Base-by-base conservation (phyloP, 23 tunicate genomes). In the Botrylloides violaceus region DNA sequence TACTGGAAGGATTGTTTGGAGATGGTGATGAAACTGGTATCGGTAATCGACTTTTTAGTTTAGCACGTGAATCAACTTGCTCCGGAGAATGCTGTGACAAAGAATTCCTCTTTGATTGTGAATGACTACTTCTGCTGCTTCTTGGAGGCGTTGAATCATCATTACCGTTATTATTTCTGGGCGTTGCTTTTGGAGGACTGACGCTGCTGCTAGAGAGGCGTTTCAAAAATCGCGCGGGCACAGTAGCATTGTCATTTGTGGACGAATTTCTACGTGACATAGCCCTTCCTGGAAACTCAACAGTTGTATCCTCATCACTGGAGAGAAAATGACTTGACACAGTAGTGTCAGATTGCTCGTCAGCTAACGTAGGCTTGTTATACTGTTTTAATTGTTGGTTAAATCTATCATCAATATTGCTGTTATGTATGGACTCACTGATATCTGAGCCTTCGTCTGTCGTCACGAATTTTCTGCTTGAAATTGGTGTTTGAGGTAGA, bases 401-500 rank as follows among this genome's bases (percentile, higher is more conserved):
- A 29, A 81, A 81, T 30, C 61, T 34, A 23, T 65, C 63, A 49
- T 81, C 87, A 48, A 81, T 71, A 29, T 81, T 79, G 31, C 37
- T 33, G 65, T 60, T 60, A 20, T 1, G 18, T 0, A 19, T 49
- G 1, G 65, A 60, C 65, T 60, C 65, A 15, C 32, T 60, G 30
- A 22, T 60, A 20, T 24, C 30, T 15, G 65, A 1, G 18, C 25
- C 30, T 22, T 27, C 32, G 32, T 27, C 65, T 60, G 32, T 27
- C 19, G 53, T 43, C 9, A 43, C 9, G 9, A 7, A 24, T 24
- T 22, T 60, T 1, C 32, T 20, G 15, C 32, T 15, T n/a, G 65
- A 29, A 20, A 24, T 27, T 28, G 74, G 74, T 0, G 74, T 68
- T 22, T 68, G 74, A 7, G 74, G 57, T 19, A 36, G 58, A 43